These are phyloP conservation scores for Ochropleura leucogaster DNA, from an alignment of 2,888 invertebrate species.

Conservation along the genomic window DNA sequence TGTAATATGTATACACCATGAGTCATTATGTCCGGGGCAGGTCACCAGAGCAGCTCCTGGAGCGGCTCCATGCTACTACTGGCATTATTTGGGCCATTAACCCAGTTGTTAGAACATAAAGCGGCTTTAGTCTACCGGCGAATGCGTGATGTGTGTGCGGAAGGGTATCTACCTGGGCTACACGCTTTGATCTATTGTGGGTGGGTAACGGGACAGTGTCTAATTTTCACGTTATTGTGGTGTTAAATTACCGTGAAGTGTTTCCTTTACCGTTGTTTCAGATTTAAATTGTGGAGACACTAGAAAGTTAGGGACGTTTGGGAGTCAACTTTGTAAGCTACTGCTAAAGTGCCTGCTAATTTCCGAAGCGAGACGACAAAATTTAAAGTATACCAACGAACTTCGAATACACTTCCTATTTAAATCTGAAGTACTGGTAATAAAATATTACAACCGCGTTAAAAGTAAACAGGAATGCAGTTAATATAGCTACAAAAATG, in stretches of 20 bases:
- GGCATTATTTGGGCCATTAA: conserved; percentile 83
- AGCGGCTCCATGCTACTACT: conserved; percentile 73
- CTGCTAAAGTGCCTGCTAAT: neutral
- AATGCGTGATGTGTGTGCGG: conserved; percentile 78
- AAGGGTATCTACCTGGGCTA: conserved; percentile 64
- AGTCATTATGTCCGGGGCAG: conserved; percentile 75
- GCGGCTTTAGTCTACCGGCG: conserved; percentile 69
- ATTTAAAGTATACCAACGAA: neutral
- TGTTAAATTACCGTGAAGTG: conserved; percentile 27
- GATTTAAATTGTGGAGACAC: neutral
- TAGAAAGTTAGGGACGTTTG: neutral
- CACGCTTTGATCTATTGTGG: conserved; percentile 38
- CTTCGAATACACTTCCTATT: conserved; percentile 7
- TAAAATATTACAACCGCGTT: conserved; percentile 50
- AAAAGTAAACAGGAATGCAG: conserved; percentile 37
- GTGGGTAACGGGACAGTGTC: neutral
- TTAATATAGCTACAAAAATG: conserved; percentile 57
- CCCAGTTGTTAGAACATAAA: conserved; percentile 80
- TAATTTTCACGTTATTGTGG: conserved; percentile 25
- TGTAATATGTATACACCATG: conserved; percentile 75
- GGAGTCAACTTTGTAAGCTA: neutral
- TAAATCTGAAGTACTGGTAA: conserved; percentile 29
- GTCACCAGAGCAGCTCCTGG: conserved; percentile 78
- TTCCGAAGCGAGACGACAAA: neutral
- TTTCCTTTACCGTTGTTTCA: conserved; percentile 8